These are phyloP conservation scores for Pelodiscus sinensis DNA, from an alignment of 2,113 vertebrate genomes.

Conservation along the genomic window DNA sequence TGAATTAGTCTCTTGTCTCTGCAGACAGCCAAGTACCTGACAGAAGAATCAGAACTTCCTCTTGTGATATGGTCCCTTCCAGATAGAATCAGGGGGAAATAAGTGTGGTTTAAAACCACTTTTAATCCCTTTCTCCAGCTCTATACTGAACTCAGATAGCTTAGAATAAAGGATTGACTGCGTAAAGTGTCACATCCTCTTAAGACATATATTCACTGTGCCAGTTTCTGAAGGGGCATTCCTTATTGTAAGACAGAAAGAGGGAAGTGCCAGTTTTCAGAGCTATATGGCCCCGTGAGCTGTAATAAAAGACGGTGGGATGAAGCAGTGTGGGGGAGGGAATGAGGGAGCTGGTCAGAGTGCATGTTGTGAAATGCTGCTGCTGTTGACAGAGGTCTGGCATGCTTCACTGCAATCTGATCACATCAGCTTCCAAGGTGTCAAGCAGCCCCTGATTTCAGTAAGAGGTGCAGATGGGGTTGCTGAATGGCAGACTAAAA, in stretches of 20 bases:
- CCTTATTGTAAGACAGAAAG: not conserved
- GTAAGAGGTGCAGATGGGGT: not conserved
- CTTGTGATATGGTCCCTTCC: not conserved
- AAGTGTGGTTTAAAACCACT: not conserved
- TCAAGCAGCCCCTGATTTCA: not conserved
- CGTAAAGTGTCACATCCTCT: not conserved
- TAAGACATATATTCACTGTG: not conserved
- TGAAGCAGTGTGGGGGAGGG: not conserved
- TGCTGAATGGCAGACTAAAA: not conserved
- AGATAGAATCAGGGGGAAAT: not conserved
- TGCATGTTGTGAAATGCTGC: not conserved
- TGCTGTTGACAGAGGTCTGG: constrained; percentile 6
- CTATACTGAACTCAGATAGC: not conserved
- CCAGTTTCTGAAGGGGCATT: not conserved
- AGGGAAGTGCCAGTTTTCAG: not conserved
- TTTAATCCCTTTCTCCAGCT: not conserved
- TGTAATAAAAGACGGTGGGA: not conserved
- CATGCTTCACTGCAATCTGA: not conserved
- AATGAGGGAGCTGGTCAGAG: not conserved
- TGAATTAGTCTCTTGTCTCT: not conserved
- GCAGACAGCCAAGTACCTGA: not conserved
- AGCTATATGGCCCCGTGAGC: not conserved
- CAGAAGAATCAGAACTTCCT: not conserved
- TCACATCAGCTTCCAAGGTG: not conserved
- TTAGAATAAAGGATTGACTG: not conserved